These are phyloP conservation scores for Plebejus argus DNA, from an alignment of 2,888 invertebrate genomes.

Conservation along the genomic window DNA sequence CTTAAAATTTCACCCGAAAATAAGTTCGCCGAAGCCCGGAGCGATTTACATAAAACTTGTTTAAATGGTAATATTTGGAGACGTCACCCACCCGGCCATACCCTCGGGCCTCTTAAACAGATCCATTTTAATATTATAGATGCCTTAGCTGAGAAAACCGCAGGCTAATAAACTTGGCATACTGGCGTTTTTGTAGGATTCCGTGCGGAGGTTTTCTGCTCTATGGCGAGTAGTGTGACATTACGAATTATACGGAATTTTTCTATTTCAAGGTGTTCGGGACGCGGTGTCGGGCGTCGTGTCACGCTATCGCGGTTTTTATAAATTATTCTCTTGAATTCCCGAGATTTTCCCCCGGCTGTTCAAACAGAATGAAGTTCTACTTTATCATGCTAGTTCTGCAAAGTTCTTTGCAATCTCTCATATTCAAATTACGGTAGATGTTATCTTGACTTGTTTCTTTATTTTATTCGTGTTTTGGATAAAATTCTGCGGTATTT, in stretches of 20 bases:
- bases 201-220: slow-evolving; percentile 37
- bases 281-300: slow-evolving; percentile 47
- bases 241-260: slow-evolving; percentile 53
- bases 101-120: slow-evolving; percentile 56
- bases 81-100: slow-evolving; percentile 70
- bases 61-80: slow-evolving; percentile 80
- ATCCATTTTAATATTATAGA: slow-evolving; percentile 55
- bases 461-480: not conserved
- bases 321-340: slow-evolving; percentile 30
- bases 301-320: slow-evolving; percentile 27
- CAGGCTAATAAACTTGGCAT: slow-evolving; percentile 23
- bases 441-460: slow-evolving; percentile 1
- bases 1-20: slow-evolving; percentile 70
- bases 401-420: slow-evolving; percentile 9
- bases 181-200: slow-evolving; percentile 38
- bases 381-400: slow-evolving; percentile 18
- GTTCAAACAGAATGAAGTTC: slow-evolving; percentile 19
- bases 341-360: slow-evolving; percentile 15
- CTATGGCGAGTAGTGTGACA: slow-evolving; percentile 47
- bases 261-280: slow-evolving; percentile 57
- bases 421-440: not conserved
- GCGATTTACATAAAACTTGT: slow-evolving; percentile 80
- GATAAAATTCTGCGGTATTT: not conserved
- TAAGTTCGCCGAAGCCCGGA: slow-evolving; percentile 65
- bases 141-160: slow-evolving; percentile 37